A percentile compares a stretch with the other conserved stretches of the same genome.
Evolutionary conservation across 1,140 invertebrate species (phyloP).

Genomic region (Heliconius congener): DNA sequence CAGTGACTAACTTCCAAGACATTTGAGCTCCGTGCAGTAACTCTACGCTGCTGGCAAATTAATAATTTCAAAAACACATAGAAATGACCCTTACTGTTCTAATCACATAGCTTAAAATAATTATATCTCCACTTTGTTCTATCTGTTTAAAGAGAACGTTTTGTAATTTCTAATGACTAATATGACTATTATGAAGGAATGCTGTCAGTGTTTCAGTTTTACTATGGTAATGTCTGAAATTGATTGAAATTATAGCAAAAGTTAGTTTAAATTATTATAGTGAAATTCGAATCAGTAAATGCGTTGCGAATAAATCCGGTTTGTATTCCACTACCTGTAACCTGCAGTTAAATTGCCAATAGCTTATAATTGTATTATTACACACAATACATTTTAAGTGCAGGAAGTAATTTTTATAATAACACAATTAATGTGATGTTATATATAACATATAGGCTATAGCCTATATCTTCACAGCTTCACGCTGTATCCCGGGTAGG

Average conservation of each 20-base stretch:
- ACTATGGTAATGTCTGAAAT: background rate
- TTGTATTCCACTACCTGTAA: too few relatives aligned
- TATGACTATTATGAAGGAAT: background rate
- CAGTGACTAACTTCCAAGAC: conserved; percentile 8
- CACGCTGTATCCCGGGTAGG: too few relatives aligned
- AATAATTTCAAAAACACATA: background rate
- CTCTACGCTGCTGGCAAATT: background rate
- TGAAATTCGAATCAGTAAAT: too few relatives aligned
- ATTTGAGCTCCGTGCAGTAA: conserved; percentile 3
- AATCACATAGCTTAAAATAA: background rate
- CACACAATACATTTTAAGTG: too few relatives aligned
- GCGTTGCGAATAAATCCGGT: too few relatives aligned
- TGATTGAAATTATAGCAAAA: background rate
- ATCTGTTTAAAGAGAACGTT: background rate
- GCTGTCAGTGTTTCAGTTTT: background rate
- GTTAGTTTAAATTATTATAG: too few relatives aligned
- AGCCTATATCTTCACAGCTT: too few relatives aligned
- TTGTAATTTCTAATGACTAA: conserved; percentile 11
- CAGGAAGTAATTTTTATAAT: too few relatives aligned
- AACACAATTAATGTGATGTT: too few relatives aligned
- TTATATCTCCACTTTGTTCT: background rate
- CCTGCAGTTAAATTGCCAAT: too few relatives aligned
- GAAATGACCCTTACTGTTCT: conserved; percentile 7
- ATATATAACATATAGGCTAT: too few relatives aligned
- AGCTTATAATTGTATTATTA: too few relatives aligned